These are phyloP conservation scores for Zalophus californianus DNA, from an alignment of 2,797 vertebrate species.

Conservation along the genomic window DNA sequence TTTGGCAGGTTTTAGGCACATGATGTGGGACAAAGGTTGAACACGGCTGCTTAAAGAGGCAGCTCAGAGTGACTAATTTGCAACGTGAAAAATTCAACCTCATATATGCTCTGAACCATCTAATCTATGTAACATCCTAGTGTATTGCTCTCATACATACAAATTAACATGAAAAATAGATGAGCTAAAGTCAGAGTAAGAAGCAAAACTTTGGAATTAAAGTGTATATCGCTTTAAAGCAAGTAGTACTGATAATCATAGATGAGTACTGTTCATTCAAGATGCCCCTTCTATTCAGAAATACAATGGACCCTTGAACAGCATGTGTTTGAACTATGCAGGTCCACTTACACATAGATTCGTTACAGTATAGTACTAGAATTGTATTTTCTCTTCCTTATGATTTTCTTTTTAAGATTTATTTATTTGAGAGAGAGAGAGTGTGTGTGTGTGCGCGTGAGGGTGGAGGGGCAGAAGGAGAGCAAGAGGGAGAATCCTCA, in stretches of 20 bases:
- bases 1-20: neutral
- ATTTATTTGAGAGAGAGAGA: neutral
- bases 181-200: neutral
- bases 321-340: neutral
- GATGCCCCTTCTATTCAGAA: neutral
- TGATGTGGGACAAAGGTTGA: neutral
- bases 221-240: neutral
- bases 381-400: neutral
- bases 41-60: neutral
- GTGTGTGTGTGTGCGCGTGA: no score
- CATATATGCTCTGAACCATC: neutral
- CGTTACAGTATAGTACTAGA: neutral
- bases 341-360: neutral
- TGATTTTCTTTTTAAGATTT: neutral
- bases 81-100: neutral
- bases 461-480: neutral
- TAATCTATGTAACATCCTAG: neutral
- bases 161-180: constrained; percentile 22
- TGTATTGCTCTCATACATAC: neutral
- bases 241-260: neutral
- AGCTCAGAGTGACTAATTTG: neutral
- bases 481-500: neutral
- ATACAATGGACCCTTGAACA: neutral
- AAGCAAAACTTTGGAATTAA: neutral
- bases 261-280: neutral